phyloP scores from a whole-genome alignment of 35 echinoderm and acorn worm genomes.

The Eucidaris tribuloides region DNA sequence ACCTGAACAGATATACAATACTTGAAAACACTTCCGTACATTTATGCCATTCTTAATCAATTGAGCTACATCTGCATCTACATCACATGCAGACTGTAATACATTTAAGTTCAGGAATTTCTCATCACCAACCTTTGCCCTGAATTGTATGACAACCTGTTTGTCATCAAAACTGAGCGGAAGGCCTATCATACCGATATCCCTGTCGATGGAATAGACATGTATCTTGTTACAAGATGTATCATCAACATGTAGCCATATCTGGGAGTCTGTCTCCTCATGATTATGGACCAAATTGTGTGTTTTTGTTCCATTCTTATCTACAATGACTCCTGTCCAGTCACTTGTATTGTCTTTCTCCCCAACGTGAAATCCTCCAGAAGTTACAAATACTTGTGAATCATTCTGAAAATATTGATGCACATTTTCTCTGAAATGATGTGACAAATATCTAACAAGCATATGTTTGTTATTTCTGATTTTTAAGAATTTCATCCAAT shows the following conservation, averaged over 20 bases:
- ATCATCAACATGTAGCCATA: conserved; percentile 41
- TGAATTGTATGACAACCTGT: conserved; percentile 34
- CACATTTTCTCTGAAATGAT: conserved; percentile 7
- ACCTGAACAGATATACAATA: too few species aligned
- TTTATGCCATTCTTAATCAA: not conserved
- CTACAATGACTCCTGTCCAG: not conserved
- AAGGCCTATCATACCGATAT: conserved; percentile 39
- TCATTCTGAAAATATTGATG: not conserved
- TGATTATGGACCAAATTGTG: conserved; percentile 19
- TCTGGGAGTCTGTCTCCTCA: conserved; percentile 51
- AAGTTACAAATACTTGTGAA: conserved; percentile 22
- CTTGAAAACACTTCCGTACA: not conserved
- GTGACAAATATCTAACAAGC: conserved; percentile 35
- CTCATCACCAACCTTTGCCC: not conserved
- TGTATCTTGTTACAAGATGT: conserved; percentile 25
- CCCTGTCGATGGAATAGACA: conserved; percentile 41
- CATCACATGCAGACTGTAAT: not conserved
- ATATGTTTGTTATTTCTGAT: conserved; percentile 40
- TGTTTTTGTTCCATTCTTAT: not conserved
- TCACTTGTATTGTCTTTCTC: not conserved
- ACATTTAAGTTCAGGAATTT: not conserved
- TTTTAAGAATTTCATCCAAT: conserved; percentile 10
- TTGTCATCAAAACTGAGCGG: conserved; percentile 25
- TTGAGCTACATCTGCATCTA: not conserved
- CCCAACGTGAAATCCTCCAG: conserved; percentile 11